These are phyloP conservation scores for Lapara coniferarum DNA, from an alignment of 2,888 invertebrate genomes.

Conservation along the genomic window DNA sequence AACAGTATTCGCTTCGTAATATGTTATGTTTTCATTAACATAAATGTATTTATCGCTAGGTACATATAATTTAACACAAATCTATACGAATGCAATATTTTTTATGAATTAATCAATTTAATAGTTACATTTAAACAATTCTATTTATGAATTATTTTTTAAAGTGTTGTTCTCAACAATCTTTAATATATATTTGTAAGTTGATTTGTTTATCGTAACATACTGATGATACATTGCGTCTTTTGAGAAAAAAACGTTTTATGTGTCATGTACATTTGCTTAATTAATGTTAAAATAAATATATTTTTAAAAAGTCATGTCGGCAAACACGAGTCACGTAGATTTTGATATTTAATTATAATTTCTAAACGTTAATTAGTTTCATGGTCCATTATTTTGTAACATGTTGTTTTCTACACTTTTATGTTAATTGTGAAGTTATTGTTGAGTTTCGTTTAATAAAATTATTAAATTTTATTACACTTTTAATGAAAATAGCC, in stretches of 20 bases:
- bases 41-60: conserved; percentile 23
- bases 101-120: background rate
- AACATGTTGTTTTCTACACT: conserved; percentile 55
- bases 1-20: conserved; percentile 24
- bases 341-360: conserved; percentile 17
- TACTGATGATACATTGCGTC: conserved; percentile 63
- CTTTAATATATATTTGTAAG: conserved; percentile 26
- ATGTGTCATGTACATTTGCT: conserved; percentile 58
- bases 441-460: conserved; percentile 82
- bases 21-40: conserved; percentile 20
- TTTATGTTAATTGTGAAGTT: conserved; percentile 70
- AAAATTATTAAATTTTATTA: conserved; percentile 59
- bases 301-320: conserved; percentile 13
- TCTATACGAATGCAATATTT: background rate
- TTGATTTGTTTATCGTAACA: conserved; percentile 35
- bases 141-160: conserved; percentile 28
- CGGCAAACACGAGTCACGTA: conserved; percentile 10
- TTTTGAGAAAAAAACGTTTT: conserved; percentile 66
- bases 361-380: conserved; percentile 29
- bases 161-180: conserved; percentile 27
- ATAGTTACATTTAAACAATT: conserved; percentile 4
- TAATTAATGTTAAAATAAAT: conserved; percentile 23
- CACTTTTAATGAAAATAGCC: conserved; percentile 30
- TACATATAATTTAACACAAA: background rate
- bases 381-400: conserved; percentile 49